Percentiles rank a stretch among this genome's conserved stretches.
These are phyloP conservation scores for Sphaerodactylus townsendi DNA, from an alignment of 2,113 vertebrate genomes.

Conservation along the genomic window DNA sequence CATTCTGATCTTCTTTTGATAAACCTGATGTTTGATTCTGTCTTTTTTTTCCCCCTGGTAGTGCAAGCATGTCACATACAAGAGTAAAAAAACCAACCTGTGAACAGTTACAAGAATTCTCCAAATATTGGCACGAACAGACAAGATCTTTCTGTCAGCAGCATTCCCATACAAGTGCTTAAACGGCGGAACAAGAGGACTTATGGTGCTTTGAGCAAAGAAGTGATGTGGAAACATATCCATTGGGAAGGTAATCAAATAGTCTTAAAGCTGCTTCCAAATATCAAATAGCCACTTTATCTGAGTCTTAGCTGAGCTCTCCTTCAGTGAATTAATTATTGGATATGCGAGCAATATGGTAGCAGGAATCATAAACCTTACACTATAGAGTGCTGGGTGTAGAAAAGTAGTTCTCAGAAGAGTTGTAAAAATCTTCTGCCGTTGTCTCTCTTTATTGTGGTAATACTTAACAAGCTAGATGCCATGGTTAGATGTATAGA, in stretches of 20 bases:
- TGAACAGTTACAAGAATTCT: slow-evolving; percentile 6
- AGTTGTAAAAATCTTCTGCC: slow-evolving; percentile 22
- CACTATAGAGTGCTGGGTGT: neutral
- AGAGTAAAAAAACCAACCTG: neutral
- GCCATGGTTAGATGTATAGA: slow-evolving; percentile 7
- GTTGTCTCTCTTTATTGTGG: slow-evolving; percentile 18
- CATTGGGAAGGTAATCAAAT: slow-evolving; percentile 13
- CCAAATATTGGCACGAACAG: neutral
- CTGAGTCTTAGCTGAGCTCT: neutral
- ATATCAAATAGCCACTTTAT: slow-evolving; percentile 14
- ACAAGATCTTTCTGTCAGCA: neutral
- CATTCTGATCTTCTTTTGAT: neutral
- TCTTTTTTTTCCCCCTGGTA: neutral
- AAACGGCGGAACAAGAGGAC: neutral
- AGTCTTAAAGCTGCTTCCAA: slow-evolving; percentile 1
- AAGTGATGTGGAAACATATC: neutral
- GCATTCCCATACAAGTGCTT: neutral
- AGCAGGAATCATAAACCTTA: neutral
- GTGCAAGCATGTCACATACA: neutral
- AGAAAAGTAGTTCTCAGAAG: slow-evolving; percentile 19
- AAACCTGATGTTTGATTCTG: neutral
- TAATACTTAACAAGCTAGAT: slow-evolving; percentile 16
- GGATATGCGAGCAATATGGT: neutral
- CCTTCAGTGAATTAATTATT: neutral
- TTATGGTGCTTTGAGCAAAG: neutral